Evolutionary conservation across 2,113 vertebrate genomes (phyloP).

Genomic region (cattle (Bos taurus)): ARS-UCD2.0 NC_037335.1:19925001-19925500

Average conservation of each 20-base stretch:
- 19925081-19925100: conserved; percentile 15
- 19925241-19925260: not conserved
- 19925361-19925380: not conserved
- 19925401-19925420: not conserved
- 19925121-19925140: not conserved
- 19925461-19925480: not conserved
- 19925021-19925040: not conserved
- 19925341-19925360: not conserved
- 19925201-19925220: not conserved
- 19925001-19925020: not conserved
- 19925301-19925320: not conserved
- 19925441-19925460: not conserved
- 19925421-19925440: not conserved
- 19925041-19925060: not conserved
- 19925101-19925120: not conserved
- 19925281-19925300: not conserved
- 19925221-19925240: not conserved
- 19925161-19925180: not conserved
- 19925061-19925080: not conserved
- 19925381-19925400: not conserved
- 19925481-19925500: not conserved
- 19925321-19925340: not conserved
- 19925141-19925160: not conserved
- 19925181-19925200: not conserved
- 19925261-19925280: not conserved